Conservation (phyloP, 2,113 vertebrate species). For the Guaruba guarouba region DNA sequence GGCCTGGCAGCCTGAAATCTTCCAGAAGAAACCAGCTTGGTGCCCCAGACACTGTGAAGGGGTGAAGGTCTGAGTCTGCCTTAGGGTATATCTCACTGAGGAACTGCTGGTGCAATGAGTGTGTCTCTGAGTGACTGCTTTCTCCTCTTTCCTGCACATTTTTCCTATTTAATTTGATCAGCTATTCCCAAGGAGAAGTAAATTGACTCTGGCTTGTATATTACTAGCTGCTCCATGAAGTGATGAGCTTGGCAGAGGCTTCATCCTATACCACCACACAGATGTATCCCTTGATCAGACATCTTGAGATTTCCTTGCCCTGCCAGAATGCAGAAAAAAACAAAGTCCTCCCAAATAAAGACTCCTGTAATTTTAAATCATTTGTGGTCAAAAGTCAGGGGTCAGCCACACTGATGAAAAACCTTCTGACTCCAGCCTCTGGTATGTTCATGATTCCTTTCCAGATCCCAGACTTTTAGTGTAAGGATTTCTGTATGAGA, state of each 20-base stretch:
- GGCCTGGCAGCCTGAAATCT: not conserved
- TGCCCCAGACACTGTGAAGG: not conserved
- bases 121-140: not conserved
- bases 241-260: not conserved
- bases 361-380: not conserved
- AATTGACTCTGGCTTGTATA: not conserved
- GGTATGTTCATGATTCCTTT: not conserved
- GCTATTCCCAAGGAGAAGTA: not conserved
- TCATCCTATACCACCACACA: not conserved
- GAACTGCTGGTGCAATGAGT: not conserved
- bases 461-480: not conserved
- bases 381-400: not conserved
- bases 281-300: not conserved
- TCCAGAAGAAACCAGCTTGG: not conserved
- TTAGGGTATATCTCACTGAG: rapidly evolving
- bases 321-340: not conserved
- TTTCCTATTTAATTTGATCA: not conserved
- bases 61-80: not conserved
- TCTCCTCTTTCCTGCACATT: not conserved
- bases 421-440: not conserved
- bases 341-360: not conserved
- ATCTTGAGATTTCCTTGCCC: not conserved
- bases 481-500: not conserved
- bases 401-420: not conserved
- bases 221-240: not conserved